Conservation (phyloP, 2,888 invertebrate genomes). For the Stramonita haemastoma region DNA sequence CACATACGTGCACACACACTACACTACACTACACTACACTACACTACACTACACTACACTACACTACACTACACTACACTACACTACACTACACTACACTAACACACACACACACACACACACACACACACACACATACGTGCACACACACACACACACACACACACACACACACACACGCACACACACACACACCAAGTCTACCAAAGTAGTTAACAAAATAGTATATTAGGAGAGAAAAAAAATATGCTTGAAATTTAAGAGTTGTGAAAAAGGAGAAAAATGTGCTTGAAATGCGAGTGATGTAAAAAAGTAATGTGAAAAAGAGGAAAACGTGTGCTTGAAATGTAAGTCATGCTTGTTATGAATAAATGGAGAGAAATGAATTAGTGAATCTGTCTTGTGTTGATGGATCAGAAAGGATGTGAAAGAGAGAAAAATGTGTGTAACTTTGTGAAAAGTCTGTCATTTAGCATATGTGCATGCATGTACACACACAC, state of each 20-base stretch:
- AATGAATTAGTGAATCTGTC: background rate
- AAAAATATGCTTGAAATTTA: no score
- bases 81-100: background rate
- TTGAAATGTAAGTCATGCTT: no score
- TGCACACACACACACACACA: background rate
- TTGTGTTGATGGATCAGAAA: no score
- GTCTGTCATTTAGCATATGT: background rate
- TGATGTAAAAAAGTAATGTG: background rate
- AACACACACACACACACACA: background rate
- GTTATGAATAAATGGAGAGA: background rate
- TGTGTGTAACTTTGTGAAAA: no score
- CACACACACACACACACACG: background rate
- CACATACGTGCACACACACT: no score
- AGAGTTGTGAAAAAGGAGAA: no score
- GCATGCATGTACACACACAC: background rate
- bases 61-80: no score
- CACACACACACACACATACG: background rate
- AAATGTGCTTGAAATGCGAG: no score
- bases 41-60: no score
- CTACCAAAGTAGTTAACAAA: background rate
- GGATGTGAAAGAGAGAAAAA: no score
- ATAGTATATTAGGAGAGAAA: no score
- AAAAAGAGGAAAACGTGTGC: background rate
- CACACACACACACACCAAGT: background rate
- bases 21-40: no score